Evolutionary conservation across 2,888 invertebrate species (phyloP), one percentile per base, ranked within the genome.

Genomic region (Pollenia amentaria): DNA sequence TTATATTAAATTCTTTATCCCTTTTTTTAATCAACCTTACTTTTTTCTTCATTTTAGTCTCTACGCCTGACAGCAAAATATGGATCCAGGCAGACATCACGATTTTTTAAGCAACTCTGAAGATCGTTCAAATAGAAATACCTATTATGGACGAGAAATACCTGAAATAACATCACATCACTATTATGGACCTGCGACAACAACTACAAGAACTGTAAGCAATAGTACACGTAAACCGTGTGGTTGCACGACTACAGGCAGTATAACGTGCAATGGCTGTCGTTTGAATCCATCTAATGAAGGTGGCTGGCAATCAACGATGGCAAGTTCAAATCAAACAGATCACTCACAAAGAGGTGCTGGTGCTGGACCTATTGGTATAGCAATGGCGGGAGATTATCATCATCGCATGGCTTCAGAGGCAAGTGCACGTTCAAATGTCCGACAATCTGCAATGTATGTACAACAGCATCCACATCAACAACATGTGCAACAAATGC

Each of bases 61-160:
- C 29, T 70, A 16, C 53, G 6, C 57, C 4, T 76, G 53, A 62
- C 1, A n/a, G 89, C 88, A 81, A 89, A 90, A 48, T 86, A 92
- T 92, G 92, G 92, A 92, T 88, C 90, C 91, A 65, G 90, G 91
- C 84, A 88, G 91, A 90, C 92, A 90, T 88, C 91, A 91, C 89
- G 92, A 91, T 88, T 87, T 80, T 83, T 89, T 85, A 84, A 85
- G 75, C 77, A 88, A 73, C 76, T 73, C 83, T 85, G 89, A 88
- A 11, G 89, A 89, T 65, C 79, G 87, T 57, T 82, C 87, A n/a
- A 73, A 64, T 55, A 53, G 80, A 14, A 75, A n/a, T 16, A 29
- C 75, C 69, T 89, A 89, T 78, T 89, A 88, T 80, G 88, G 73
- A 73, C 87, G 88, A 53, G 87, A 83, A 84, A 83, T 84, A 60